These are phyloP conservation scores for Myripristis jacobus DNA, from an alignment of 2,797 vertebrate species.

Conservation along the genomic window DNA sequence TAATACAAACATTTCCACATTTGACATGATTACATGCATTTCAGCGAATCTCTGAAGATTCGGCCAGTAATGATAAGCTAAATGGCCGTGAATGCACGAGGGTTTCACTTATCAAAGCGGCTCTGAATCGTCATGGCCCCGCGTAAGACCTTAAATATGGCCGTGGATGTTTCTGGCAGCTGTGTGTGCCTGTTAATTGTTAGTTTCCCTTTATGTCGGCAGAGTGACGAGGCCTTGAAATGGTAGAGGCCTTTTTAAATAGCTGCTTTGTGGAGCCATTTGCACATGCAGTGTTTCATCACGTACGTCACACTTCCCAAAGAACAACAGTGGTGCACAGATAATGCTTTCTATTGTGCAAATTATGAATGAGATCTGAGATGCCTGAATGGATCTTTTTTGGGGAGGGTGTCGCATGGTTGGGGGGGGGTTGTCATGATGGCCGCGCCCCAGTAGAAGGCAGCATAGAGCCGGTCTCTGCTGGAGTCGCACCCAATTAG, in stretches of 20 bases:
- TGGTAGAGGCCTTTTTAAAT: not conserved
- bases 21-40: not conserved
- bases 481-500: not conserved
- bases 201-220: constrained; percentile 16
- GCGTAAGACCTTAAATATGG: not conserved
- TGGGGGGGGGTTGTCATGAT: not conserved
- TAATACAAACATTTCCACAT: not conserved
- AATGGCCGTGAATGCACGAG: not conserved
- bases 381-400: not conserved
- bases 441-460: too few relatives aligned
- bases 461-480: not conserved
- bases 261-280: not conserved
- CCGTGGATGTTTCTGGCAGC: constrained; percentile 11
- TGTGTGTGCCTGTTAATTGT: constrained; percentile 7
- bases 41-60: not conserved
- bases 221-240: constrained; percentile 10
- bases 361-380: not conserved
- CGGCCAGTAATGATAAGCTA: not conserved
- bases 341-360: too few relatives aligned
- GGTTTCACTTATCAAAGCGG: not conserved
- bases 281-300: constrained; percentile 3
- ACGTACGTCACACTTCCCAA: not conserved
- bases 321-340: not conserved
- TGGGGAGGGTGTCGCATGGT: not conserved
- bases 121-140: constrained; percentile 4